phyloP scores from a whole-genome alignment of 2,113 vertebrate species.

The Ranitomeya imitator region DNA sequence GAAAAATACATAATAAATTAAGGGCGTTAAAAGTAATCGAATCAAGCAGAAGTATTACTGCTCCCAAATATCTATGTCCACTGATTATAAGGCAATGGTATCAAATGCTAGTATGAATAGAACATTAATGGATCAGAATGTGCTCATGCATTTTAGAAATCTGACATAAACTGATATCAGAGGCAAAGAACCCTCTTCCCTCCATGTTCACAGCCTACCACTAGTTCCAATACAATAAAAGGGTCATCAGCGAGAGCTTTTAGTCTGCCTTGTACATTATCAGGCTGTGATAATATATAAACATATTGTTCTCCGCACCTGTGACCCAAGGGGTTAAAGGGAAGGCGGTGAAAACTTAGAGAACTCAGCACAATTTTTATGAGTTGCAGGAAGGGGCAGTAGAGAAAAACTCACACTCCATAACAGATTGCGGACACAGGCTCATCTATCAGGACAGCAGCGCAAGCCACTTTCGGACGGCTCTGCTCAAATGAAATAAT shows the following conservation, averaged over 20 bases:
- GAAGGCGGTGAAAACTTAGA: constrained; percentile 73
- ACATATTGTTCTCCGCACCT: constrained; percentile 41
- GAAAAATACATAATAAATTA: too few species aligned
- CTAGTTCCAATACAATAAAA: neutral
- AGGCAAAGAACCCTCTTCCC: neutral
- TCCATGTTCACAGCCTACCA: neutral
- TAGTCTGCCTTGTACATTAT: neutral
- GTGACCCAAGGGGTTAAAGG: constrained; percentile 55
- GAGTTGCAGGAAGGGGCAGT: constrained; percentile 77
- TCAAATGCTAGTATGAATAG: neutral
- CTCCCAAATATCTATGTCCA: too few species aligned
- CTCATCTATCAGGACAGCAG: constrained; percentile 99
- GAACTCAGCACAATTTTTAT: constrained; percentile 85
- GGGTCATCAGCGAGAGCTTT: neutral
- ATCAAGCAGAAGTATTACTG: too few species aligned
- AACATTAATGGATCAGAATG: neutral
- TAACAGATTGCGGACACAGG: constrained; percentile 87
- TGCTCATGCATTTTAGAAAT: neutral
- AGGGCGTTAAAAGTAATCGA: too few species aligned
- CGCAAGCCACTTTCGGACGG: constrained; percentile 89
- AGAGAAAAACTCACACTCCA: constrained; percentile 87
- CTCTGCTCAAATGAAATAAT: constrained; percentile 99
- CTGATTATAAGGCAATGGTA: too few species aligned
- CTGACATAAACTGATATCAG: neutral
- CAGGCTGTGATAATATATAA: neutral